Percentiles rank a stretch among this genome's conserved stretches.
Evolutionary conservation across 2,888 invertebrate genomes (phyloP).

Genomic region (Coenonympha arcania): DNA sequence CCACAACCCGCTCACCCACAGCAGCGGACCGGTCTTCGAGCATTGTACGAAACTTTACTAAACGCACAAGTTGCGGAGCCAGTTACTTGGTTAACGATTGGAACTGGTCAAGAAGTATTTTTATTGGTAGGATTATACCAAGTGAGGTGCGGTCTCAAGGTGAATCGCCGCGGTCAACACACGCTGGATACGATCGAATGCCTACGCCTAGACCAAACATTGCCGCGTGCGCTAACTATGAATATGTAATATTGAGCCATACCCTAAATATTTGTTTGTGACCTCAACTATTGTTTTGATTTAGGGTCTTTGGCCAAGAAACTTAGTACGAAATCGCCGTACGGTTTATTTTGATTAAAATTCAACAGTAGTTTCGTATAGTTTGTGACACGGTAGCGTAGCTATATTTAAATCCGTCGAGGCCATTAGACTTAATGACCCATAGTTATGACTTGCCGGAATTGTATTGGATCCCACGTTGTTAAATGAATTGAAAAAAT

Average conservation of each 20-base stretch:
- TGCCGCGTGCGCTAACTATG: slow-evolving; percentile 56
- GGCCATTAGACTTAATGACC: slow-evolving; percentile 1
- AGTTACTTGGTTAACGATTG: slow-evolving; percentile 37
- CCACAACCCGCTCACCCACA: slow-evolving; percentile 73
- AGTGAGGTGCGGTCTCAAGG: slow-evolving; percentile 68
- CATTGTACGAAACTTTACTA: slow-evolving; percentile 64
- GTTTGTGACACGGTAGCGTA: background rate
- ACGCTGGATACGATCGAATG: slow-evolving; percentile 56
- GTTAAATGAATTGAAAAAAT: background rate
- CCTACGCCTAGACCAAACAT: slow-evolving; percentile 70
- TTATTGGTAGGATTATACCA: slow-evolving; percentile 49
- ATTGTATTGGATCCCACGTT: background rate
- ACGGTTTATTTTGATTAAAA: background rate
- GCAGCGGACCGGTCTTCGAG: slow-evolving; percentile 65
- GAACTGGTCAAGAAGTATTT: slow-evolving; percentile 39
- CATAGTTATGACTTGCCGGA: slow-evolving; percentile 1
- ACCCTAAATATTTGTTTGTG: slow-evolving; percentile 39
- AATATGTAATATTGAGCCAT: slow-evolving; percentile 37
- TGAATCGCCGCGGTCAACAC: slow-evolving; percentile 69
- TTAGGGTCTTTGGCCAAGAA: slow-evolving; percentile 33
- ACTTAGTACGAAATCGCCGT: slow-evolving; percentile 11
- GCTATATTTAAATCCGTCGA: background rate
- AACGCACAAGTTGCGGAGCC: slow-evolving; percentile 48
- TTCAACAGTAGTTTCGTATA: background rate
- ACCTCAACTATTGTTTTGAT: slow-evolving; percentile 39